Conservation (phyloP, 2,113 vertebrate genomes). For the Rhea americana region DNA sequence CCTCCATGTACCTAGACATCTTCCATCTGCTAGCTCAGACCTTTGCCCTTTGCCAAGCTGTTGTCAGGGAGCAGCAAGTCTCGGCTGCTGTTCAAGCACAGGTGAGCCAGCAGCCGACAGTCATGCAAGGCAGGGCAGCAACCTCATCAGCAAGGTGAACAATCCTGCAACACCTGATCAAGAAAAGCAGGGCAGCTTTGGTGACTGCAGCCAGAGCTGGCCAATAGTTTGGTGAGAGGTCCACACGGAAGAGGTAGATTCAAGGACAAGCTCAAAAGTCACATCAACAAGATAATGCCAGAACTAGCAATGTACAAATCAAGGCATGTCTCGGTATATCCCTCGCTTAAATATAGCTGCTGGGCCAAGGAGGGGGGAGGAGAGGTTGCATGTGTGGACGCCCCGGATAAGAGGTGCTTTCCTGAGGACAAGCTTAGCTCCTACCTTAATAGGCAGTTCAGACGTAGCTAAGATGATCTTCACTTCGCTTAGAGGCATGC, state of each 20-base stretch:
- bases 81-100: neutral
- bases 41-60: neutral
- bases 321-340: neutral
- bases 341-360: neutral
- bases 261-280: neutral
- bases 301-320: neutral
- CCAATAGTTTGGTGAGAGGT: neutral
- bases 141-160: neutral
- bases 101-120: neutral
- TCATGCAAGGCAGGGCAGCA: neutral
- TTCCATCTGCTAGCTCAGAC: neutral
- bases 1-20: neutral
- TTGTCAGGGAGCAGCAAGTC: neutral
- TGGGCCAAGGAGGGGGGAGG: neutral
- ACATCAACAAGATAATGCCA: neutral
- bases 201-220: rapidly evolving
- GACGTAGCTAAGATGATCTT: neutral
- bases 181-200: neutral
- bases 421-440: neutral
- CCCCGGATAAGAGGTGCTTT: neutral
- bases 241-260: neutral
- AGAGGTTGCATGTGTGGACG: neutral
- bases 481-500: neutral
- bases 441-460: neutral
- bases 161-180: neutral